Evolutionary conservation across 2,888 invertebrate species (phyloP), one percentile per base, ranked within the genome.

Genomic region (Alviniconcha strummeri): DNA sequence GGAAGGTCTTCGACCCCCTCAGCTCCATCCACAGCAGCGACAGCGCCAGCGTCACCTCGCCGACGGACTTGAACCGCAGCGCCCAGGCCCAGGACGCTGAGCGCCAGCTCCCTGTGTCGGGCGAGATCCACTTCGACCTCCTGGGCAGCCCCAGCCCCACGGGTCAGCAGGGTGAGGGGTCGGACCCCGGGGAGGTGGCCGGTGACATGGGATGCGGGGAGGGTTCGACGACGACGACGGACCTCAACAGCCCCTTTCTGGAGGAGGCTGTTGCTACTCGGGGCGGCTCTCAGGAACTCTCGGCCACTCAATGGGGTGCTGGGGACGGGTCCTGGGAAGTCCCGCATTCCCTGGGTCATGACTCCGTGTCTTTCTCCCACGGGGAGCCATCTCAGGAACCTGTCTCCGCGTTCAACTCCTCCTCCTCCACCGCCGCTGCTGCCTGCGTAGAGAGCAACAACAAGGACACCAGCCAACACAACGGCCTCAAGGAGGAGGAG

Each of bases 21-120:
- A 82, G 82, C 76, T 82, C 82, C 52, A 57, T 82, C n/a, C 77
- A 82, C 71, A 82, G 82, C 77, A 82, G 82, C 36, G 82, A 82
- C 77, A 71, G 82, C 19, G 79, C 36, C 9, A 64, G 76, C 19
- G 76, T 19, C 17, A 55, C 60, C 57, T 82, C 82, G 3, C 82
- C 82, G 5, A 19, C 77, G 19, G 82, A 82, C 36, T 55, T 36
- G 19, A 82, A 19, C 56, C 4, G 5, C 5, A 64, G 55, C 55
- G 82, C 75, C 36, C 17, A 17, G 36, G 75, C 36, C 57, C 19
- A 56, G 8, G 56, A 56, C 7, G 67, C 17, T 7, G 69, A 80
- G 54, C 74, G 72, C 56, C 6, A 19, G 15, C 52, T 84, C 13
- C 60, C 60, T 4, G 60, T 13, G 9, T 8, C 60, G 60, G 60